Conservation (phyloP, 53 echinoderm and acorn worm genomes). For the Stichopus horrens region DNA sequence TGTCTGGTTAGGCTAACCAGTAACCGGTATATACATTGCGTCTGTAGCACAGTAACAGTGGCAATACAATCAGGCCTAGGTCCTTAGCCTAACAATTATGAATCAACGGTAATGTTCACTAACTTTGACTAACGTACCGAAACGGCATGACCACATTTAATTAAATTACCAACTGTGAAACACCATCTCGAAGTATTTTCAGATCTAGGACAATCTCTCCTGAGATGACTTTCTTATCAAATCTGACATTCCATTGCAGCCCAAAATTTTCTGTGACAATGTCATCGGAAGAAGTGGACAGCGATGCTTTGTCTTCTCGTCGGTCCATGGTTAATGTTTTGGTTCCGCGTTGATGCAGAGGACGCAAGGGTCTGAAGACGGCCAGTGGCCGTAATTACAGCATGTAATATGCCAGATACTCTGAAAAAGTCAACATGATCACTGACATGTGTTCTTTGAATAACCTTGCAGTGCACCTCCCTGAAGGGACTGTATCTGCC, state of each 20-base stretch:
- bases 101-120: not conserved
- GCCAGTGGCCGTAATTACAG: not conserved
- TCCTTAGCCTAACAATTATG: no score
- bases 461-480: no score
- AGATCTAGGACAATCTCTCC: constrained; percentile 68
- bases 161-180: constrained; percentile 71
- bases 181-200: constrained; percentile 66
- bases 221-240: constrained; percentile 57
- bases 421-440: no score
- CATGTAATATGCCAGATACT: not conserved
- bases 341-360: not conserved
- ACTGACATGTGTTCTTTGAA: no score
- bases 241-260: constrained; percentile 73
- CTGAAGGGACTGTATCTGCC: no score
- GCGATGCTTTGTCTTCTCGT: constrained; percentile 47
- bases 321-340: constrained; percentile 40
- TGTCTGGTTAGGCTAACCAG: no score
- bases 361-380: not conserved
- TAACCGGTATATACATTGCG: no score
- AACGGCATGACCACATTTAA: not conserved
- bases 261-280: constrained; percentile 65
- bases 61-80: no score
- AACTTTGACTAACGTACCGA: not conserved
- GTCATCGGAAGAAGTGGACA: constrained; percentile 51
- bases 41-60: no score